phyloP scores from a whole-genome alignment of 64 coral and sea anemone species.

The Cladopsammia gracilis region DNA sequence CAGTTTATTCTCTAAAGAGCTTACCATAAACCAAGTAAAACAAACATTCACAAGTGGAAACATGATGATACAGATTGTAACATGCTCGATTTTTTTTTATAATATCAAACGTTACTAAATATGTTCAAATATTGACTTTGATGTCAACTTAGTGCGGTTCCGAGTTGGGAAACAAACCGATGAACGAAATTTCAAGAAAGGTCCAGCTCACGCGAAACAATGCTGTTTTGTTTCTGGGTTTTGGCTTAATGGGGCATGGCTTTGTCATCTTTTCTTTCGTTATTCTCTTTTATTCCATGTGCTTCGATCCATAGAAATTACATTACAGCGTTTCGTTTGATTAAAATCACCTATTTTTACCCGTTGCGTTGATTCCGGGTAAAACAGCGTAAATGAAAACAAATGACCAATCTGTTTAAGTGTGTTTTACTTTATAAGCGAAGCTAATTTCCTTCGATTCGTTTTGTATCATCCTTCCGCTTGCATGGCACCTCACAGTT shows the following conservation, averaged over 20 bases:
- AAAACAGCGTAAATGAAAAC: not conserved
- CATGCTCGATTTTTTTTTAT: too few relatives aligned
- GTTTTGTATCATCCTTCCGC: not conserved
- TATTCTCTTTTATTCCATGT: not conserved
- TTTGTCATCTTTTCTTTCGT: not conserved
- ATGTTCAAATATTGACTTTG: too few relatives aligned
- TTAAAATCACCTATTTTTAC: not conserved
- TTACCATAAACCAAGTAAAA: too few relatives aligned
- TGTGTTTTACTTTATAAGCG: conserved; percentile 20
- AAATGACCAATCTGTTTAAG: not conserved
- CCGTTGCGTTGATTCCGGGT: not conserved
- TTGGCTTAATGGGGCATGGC: not conserved
- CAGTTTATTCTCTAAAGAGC: too few relatives aligned
- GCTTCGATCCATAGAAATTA: not conserved
- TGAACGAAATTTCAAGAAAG: not conserved
- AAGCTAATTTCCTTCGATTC: conserved; percentile 20
- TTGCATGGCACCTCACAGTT: not conserved
- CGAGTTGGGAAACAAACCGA: conserved; percentile 16
- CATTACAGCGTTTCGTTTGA: not conserved
- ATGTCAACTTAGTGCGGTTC: not conserved
- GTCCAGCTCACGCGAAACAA: conserved; percentile 2
- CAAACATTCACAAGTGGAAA: too few relatives aligned
- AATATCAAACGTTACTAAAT: too few relatives aligned
- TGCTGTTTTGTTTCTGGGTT: not conserved
- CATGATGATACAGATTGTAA: too few relatives aligned